Percentiles rank a stretch among this genome's conserved stretches.
phyloP scores from a whole-genome alignment of 2,113 vertebrate species.

The Sminthopsis crassicaudata region DNA sequence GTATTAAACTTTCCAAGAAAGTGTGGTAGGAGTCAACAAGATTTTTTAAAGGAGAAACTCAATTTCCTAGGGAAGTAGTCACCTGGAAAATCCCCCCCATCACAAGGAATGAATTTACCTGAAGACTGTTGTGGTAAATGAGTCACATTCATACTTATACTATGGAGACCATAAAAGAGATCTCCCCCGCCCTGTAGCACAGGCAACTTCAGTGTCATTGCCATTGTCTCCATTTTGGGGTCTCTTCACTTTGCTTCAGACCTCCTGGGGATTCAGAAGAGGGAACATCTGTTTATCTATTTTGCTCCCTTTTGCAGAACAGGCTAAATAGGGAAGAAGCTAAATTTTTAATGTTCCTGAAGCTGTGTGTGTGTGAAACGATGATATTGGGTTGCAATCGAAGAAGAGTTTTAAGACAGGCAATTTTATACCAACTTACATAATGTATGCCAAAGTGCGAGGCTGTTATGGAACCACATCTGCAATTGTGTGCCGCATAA shows the following conservation, averaged over 20 bases:
- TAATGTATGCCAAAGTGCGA: constrained; percentile 77
- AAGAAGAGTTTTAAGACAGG: constrained; percentile 82
- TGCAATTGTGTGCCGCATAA: constrained; percentile 82
- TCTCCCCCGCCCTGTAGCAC: constrained; percentile 11
- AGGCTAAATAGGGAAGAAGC: constrained; percentile 63
- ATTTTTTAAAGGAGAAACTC: constrained; percentile 4
- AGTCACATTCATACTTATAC: not conserved
- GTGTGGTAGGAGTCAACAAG: not conserved
- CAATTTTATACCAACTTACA: constrained; percentile 81
- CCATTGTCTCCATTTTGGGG: constrained; percentile 54
- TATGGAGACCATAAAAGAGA: not conserved
- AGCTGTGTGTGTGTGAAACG: constrained; percentile 71
- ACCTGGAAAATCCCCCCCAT: not conserved
- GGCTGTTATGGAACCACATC: constrained; percentile 72
- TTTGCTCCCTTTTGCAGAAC: constrained; percentile 65
- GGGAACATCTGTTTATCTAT: constrained; percentile 63
- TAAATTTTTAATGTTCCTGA: constrained; percentile 71
- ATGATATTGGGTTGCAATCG: constrained; percentile 73
- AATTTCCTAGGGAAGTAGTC: constrained; percentile 2
- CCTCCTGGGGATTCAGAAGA: constrained; percentile 68
- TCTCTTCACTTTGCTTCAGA: constrained; percentile 52
- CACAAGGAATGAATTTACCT: not conserved
- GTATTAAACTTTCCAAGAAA: not conserved
- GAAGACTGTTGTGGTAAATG: not conserved
- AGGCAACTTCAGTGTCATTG: constrained; percentile 61